Evolutionary conservation across 1,140 invertebrate genomes (phyloP).

Genomic region (Drosophila kepulauana): DNA sequence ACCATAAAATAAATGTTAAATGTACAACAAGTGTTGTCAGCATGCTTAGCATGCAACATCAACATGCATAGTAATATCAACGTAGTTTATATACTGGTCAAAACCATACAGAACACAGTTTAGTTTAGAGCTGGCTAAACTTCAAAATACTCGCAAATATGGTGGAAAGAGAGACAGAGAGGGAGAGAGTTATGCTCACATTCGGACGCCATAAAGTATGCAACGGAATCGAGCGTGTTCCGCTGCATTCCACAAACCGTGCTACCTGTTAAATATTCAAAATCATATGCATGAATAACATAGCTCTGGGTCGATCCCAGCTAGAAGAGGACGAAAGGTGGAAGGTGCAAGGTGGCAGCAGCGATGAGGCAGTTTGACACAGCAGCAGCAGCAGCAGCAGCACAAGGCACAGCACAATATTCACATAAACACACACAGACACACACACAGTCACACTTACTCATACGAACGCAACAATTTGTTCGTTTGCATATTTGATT

Average conservation of each 20-base stretch:
- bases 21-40: conserved; percentile 2
- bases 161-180: conserved; percentile 1
- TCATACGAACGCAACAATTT: conserved; percentile 40
- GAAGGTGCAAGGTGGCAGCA: conserved; percentile 8
- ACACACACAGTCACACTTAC: conserved; percentile 8
- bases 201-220: conserved; percentile 67
- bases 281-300: conserved; percentile 74
- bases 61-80: neutral
- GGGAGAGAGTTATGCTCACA: conserved; percentile 18
- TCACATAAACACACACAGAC: conserved; percentile 9
- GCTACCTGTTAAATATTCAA: conserved; percentile 80
- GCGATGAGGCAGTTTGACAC: conserved; percentile 37
- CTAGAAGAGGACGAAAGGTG: neutral
- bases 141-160: conserved; percentile 16
- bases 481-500: conserved; percentile 81
- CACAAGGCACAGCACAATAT: conserved; percentile 8
- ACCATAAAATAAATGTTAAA: no score
- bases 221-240: conserved; percentile 61
- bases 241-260: conserved; percentile 56
- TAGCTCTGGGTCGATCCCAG: conserved; percentile 10
- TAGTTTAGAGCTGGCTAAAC: neutral
- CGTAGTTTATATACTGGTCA: neutral
- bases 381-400: conserved; percentile 23
- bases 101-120: conserved; percentile 1
- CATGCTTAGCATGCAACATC: neutral